Evolutionary conservation across 2,888 invertebrate species (phyloP).

Genomic region (Tipula unca): DNA sequence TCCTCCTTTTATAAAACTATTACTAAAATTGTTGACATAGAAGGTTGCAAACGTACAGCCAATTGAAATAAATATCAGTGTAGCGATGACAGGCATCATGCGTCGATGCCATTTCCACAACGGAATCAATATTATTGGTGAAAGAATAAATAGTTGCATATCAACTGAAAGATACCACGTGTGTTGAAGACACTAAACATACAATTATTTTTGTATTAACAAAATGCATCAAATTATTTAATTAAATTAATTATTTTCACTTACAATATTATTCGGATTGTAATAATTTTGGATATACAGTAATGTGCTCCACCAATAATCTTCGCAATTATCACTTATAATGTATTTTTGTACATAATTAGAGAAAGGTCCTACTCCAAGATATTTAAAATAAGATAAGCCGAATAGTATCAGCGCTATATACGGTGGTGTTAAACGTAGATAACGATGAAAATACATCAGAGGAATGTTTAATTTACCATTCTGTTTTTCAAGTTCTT

Average conservation of each 20-base stretch:
- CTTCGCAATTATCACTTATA: conserved; percentile 27
- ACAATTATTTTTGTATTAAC: not conserved
- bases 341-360: conserved; percentile 20
- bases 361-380: conserved; percentile 44
- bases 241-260: not conserved
- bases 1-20: not conserved
- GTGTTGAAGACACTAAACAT: conserved; percentile 38
- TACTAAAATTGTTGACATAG: conserved; percentile 26
- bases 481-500: conserved; percentile 27
- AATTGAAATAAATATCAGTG: not conserved
- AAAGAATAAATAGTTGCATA: conserved; percentile 43
- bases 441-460: conserved; percentile 34
- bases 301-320: conserved; percentile 36
- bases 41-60: not conserved
- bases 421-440: conserved; percentile 45
- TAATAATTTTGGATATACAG: conserved; percentile 37
- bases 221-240: not conserved
- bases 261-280: conserved; percentile 27
- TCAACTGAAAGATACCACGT: conserved; percentile 46
- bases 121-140: conserved; percentile 41
- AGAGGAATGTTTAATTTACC: conserved; percentile 30
- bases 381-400: conserved; percentile 38
- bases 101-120: conserved; percentile 26
- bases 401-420: conserved; percentile 41
- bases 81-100: not conserved